Base-by-base conservation (phyloP, 2,888 invertebrate species). In the Limnephilus marmoratus region DNA sequence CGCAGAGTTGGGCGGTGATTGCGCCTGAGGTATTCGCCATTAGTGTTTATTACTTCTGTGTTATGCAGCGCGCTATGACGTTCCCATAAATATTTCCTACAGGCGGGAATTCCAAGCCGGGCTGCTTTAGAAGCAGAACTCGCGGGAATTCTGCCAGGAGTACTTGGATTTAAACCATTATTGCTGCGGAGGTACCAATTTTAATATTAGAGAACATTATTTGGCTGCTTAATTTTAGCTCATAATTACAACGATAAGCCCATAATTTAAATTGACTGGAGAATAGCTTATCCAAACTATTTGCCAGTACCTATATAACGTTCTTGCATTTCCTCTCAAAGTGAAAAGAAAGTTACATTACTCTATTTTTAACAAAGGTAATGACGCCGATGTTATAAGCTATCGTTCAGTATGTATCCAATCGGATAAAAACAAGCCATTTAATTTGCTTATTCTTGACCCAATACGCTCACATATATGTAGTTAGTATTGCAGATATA, bases 21-120 rank as follows among this genome's bases (percentile, higher is more conserved):
- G 90, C 90, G 82, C 83, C 91, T 31, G 90, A 91, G 92, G 91
- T 90, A 92, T 92, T 85, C 91, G 53, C 92, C 92, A 91, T 92
- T 83, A 92, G 91, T 91, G 93, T 90, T 92, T 91, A 93, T 93
- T 92, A 89, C 92, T 92, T 85, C 90, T 90, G 41, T 81, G 90
- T 90, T 93, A 91, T 92, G 92, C 89, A 81, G 90, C 85, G n/a
- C 41, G 80, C 85, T 45, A 15, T 91, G 45, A 68, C 83, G 85
- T 83, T 85, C 90, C 85, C 90, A 37, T 90, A 92, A 92, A 92
- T 92, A 92, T 90, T 89, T 53, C 83, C 86, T 91, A 18, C 37
- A 80, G 24, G 80, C 88, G 88, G n/a, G 41, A 34, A 89, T 89
- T 89, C 88, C 88, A 13, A 80, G 80, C 81, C 80, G 29, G 68